Evolutionary conservation across 2,888 invertebrate species (phyloP).

Genomic region (Parnassius mnemosyne): DNA sequence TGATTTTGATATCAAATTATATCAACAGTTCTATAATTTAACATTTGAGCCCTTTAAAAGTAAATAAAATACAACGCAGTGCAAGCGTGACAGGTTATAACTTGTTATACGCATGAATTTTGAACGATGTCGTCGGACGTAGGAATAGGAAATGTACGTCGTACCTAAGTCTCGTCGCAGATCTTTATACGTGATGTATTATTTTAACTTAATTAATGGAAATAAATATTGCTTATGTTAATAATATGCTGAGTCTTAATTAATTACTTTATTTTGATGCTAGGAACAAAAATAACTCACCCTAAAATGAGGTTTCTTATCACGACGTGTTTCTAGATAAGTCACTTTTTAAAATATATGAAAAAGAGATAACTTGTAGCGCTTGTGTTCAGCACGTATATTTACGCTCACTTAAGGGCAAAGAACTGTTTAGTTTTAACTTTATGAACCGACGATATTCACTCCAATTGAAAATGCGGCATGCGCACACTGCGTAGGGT

Average conservation of each 20-base stretch:
- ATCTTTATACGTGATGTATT: background rate
- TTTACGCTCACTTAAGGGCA: constrained; percentile 7
- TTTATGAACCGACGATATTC: constrained; percentile 19
- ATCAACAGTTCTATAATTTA: too few relatives aligned
- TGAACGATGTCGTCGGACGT: too few relatives aligned
- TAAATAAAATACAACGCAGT: too few relatives aligned
- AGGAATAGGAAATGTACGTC: too few relatives aligned
- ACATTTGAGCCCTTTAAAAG: too few relatives aligned
- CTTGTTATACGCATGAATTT: too few relatives aligned
- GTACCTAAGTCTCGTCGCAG: too few relatives aligned
- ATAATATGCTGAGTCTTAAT: background rate
- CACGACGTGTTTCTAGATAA: constrained; percentile 30
- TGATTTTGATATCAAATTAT: too few relatives aligned
- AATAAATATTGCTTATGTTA: background rate
- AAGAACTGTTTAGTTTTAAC: constrained; percentile 1
- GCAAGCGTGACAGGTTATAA: too few relatives aligned
- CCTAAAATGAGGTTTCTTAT: constrained; percentile 32
- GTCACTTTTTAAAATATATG: constrained; percentile 40
- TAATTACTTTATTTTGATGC: constrained; percentile 2
- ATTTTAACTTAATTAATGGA: too few relatives aligned
- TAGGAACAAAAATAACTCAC: constrained; percentile 29
- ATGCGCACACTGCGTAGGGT: constrained; percentile 52
- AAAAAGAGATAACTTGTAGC: constrained; percentile 35
- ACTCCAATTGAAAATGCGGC: constrained; percentile 22
- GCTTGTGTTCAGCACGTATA: constrained; percentile 14